Conservation (phyloP, 2,797 vertebrate genomes). For the Acanthis flammea region DNA sequence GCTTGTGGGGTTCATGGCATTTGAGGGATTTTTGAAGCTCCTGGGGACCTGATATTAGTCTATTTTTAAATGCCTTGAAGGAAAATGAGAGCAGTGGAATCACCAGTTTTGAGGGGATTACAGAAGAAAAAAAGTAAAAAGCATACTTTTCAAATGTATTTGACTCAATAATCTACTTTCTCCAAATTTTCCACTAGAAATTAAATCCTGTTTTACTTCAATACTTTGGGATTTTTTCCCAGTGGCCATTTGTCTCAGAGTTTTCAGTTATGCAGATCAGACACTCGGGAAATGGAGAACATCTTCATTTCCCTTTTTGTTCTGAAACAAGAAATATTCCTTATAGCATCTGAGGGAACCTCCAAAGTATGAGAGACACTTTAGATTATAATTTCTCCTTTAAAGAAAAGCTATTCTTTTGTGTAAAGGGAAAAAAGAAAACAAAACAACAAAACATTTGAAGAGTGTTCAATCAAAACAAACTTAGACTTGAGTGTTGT, state of each 20-base stretch:
- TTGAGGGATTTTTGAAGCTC: neutral
- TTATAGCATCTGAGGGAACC: neutral
- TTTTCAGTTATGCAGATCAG: slow-evolving; percentile 36
- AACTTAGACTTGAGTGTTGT: slow-evolving; percentile 18
- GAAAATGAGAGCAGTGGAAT: neutral
- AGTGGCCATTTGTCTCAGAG: neutral
- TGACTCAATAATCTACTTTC: neutral
- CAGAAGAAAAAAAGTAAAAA: neutral
- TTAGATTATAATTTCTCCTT: neutral
- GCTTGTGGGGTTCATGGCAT: neutral
- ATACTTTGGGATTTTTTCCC: neutral
- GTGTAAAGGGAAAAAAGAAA: neutral
- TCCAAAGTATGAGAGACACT: neutral
- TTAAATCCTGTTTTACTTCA: neutral
- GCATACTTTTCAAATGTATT: neutral
- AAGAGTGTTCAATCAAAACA: slow-evolving; percentile 41
- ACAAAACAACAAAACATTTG: neutral
- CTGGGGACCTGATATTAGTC: neutral
- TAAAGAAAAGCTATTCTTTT: neutral
- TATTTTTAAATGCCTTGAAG: neutral
- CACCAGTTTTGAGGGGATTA: neutral
- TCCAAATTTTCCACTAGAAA: neutral
- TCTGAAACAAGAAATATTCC: slow-evolving; percentile 16
- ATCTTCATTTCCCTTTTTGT: neutral
- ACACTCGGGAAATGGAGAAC: neutral